A percentile compares a stretch with the other conserved stretches of the same genome.
Conservation (phyloP, 2,797 vertebrate genomes). For the Merluccius polli region DNA sequence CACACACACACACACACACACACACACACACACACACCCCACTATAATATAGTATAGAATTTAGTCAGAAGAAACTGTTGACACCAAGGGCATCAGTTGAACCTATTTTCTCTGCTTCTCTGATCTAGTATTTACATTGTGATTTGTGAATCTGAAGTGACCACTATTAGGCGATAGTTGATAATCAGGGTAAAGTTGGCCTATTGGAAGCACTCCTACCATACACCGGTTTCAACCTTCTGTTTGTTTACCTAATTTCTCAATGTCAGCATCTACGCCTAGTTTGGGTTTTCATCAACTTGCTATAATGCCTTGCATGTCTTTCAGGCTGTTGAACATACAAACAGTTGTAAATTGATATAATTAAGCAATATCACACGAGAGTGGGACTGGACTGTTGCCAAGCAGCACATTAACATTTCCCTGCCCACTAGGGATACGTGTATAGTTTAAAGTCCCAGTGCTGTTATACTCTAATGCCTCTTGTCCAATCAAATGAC, state of each 20-base stretch:
- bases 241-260: neutral
- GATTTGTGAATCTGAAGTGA: neutral
- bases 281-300: neutral
- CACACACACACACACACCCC: neutral
- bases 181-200: neutral
- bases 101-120: neutral
- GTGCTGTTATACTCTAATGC: too few relatives aligned
- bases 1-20: too few relatives aligned
- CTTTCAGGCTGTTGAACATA: neutral
- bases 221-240: neutral
- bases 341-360: neutral
- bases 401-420: too few relatives aligned
- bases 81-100: neutral
- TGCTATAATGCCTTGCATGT: neutral
- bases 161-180: too few relatives aligned
- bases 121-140: neutral
- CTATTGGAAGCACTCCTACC: neutral
- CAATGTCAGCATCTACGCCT: neutral
- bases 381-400: too few relatives aligned
- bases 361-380: too few relatives aligned
- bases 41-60: neutral
- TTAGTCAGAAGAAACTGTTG: too few relatives aligned
- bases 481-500: too few relatives aligned
- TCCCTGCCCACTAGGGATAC: too few relatives aligned
- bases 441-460: too few relatives aligned